phyloP scores from a whole-genome alignment of 2,888 invertebrate genomes.

The Drosophila trichaetosa region DNA sequence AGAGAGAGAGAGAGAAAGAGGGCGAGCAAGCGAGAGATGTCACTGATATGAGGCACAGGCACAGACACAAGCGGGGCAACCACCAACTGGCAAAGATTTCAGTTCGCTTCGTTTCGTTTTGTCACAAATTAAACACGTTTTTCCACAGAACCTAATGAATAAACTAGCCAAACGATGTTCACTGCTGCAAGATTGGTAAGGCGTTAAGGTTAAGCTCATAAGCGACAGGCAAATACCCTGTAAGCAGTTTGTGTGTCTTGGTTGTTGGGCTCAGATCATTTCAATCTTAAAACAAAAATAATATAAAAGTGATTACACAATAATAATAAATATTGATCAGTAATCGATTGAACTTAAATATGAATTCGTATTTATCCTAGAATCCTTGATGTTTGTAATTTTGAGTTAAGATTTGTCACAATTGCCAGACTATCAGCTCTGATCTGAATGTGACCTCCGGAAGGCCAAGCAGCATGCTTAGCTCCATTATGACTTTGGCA shows the following conservation, averaged over 20 bases:
- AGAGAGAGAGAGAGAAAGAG: neutral
- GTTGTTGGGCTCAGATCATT: neutral
- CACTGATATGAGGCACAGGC: slow-evolving; percentile 57
- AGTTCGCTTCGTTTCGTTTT: slow-evolving; percentile 67
- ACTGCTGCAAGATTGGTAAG: slow-evolving; percentile 11
- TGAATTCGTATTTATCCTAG: neutral
- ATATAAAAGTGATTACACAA: neutral
- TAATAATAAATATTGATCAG: neutral
- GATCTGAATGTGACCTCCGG: neutral
- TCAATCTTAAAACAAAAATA: neutral
- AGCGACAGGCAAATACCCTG: slow-evolving; percentile 24
- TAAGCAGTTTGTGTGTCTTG: neutral
- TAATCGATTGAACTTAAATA: neutral
- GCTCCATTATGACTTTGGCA: neutral
- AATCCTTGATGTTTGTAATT: neutral
- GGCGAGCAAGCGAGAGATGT: slow-evolving; percentile 49
- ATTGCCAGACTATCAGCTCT: neutral
- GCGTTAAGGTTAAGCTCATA: neutral
- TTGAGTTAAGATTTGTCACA: neutral
- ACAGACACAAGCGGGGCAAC: slow-evolving; percentile 27
- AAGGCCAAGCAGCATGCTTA: neutral
- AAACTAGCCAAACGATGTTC: slow-evolving; percentile 65
- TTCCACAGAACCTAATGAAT: slow-evolving; percentile 83
- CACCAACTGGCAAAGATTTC: slow-evolving; percentile 35
- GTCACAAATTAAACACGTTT: slow-evolving; percentile 84